A percentile compares a stretch with the other conserved stretches of the same genome.
Evolutionary conservation across 2,113 vertebrate genomes (phyloP).

Genomic region (Ploceus nigricollis): DNA sequence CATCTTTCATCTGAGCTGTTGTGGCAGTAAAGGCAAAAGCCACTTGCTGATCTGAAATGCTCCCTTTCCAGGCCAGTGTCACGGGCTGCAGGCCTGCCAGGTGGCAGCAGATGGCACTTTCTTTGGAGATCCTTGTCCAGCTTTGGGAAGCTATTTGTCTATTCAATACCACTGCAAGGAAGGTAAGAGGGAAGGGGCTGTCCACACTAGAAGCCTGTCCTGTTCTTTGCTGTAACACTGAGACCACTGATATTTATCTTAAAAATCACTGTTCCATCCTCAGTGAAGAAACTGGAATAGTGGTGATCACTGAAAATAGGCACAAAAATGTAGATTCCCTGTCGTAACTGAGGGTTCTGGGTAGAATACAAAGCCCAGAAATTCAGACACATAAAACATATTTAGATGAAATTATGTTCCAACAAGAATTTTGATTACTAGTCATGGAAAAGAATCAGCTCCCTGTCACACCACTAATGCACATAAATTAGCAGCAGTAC

Average conservation of each 20-base stretch:
- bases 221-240: not conserved
- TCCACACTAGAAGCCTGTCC: not conserved
- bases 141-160: slow-evolving; percentile 84
- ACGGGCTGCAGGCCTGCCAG: slow-evolving; percentile 88
- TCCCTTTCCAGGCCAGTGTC: slow-evolving; percentile 80
- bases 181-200: slow-evolving; percentile 69
- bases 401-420: not conserved
- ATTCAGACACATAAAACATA: not conserved
- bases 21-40: not conserved
- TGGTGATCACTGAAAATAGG: not conserved
- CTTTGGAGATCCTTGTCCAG: slow-evolving; percentile 86
- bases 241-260: not conserved
- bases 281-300: not conserved
- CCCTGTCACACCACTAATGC: not conserved
- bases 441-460: not conserved
- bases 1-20: not conserved
- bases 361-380: not conserved
- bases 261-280: not conserved
- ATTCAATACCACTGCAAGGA: slow-evolving; percentile 87
- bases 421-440: not conserved
- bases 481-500: not conserved
- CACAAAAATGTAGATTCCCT: not conserved
- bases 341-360: not conserved
- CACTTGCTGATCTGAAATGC: not conserved
- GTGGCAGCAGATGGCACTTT: slow-evolving; percentile 74